Conservation (phyloP, 2,888 invertebrate genomes). For the Stratiomys singularior region DNA sequence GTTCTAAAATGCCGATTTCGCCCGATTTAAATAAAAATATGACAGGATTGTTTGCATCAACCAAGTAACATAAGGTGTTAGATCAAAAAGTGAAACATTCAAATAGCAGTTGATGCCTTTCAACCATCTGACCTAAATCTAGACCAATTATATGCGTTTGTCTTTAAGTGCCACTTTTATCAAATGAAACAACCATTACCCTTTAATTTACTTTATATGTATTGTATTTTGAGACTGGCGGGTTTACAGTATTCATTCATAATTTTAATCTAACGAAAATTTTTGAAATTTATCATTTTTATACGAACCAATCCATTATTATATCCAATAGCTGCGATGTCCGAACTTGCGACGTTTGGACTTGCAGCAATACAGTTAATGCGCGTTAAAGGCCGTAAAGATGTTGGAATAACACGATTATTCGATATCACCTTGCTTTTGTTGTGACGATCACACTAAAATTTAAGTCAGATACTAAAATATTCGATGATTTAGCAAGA, state of each 20-base stretch:
- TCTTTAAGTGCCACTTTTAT: not conserved
- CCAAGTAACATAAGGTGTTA: too few relatives aligned
- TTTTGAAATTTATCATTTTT: not conserved
- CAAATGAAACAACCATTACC: not conserved
- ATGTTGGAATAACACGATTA: not conserved
- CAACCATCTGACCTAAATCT: too few relatives aligned
- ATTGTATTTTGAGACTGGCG: not conserved
- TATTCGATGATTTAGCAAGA: too few relatives aligned
- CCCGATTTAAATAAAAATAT: too few relatives aligned
- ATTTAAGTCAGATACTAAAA: too few relatives aligned
- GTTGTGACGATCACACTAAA: constrained; percentile 23
- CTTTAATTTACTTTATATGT: not conserved
- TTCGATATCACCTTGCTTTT: not conserved
- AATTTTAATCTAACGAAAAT: not conserved
- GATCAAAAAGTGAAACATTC: too few relatives aligned
- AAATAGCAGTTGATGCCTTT: too few relatives aligned
- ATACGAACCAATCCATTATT: constrained; percentile 34
- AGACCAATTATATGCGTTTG: too few relatives aligned
- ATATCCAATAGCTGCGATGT: constrained; percentile 19
- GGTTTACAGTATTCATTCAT: not conserved
- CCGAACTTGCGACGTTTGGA: not conserved
- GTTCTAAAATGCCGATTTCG: too few relatives aligned
- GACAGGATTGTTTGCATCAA: too few relatives aligned
- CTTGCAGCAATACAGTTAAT: constrained; percentile 21
- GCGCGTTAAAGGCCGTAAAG: constrained; percentile 12